Evolutionary conservation across 2,113 vertebrate species (phyloP).

Genomic region (Pseudonaja textilis): DNA sequence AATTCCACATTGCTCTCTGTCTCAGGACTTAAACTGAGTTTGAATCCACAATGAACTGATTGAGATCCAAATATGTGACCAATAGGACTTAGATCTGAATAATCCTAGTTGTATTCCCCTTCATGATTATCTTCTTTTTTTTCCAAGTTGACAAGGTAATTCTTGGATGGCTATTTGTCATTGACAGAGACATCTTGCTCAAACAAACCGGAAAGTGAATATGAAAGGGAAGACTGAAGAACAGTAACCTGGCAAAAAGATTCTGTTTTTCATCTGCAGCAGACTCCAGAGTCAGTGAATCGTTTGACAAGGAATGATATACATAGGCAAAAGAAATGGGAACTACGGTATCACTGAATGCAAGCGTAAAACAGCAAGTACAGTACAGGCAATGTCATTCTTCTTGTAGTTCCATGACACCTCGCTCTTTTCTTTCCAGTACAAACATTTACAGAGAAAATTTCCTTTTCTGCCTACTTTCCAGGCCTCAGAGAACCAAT

Average conservation of each 20-base stretch:
- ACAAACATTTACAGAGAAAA: fast-evolving
- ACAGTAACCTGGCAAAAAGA: slow-evolving; percentile 5
- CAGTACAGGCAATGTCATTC: background rate
- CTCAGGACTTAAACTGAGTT: background rate
- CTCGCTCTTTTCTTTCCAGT: background rate
- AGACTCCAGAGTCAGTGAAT: slow-evolving; percentile 21
- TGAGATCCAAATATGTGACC: background rate
- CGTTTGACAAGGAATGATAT: slow-evolving; percentile 21
- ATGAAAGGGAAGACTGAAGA: slow-evolving; percentile 2
- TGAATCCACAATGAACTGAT: background rate
- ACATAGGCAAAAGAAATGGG: background rate
- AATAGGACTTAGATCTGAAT: background rate
- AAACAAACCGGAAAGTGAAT: background rate
- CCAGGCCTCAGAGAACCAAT: background rate
- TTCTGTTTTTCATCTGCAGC: slow-evolving; percentile 10
- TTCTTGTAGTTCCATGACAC: background rate
- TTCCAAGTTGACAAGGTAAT: background rate
- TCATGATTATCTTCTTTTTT: background rate
- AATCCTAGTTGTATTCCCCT: background rate
- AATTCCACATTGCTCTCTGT: background rate
- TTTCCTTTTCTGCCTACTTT: background rate
- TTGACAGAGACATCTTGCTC: background rate
- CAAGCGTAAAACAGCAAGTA: background rate
- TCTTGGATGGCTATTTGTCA: slow-evolving; percentile 1
- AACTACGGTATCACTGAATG: background rate